phyloP scores from a whole-genome alignment of 2,113 vertebrate species.

The Castor canadensis region DNA sequence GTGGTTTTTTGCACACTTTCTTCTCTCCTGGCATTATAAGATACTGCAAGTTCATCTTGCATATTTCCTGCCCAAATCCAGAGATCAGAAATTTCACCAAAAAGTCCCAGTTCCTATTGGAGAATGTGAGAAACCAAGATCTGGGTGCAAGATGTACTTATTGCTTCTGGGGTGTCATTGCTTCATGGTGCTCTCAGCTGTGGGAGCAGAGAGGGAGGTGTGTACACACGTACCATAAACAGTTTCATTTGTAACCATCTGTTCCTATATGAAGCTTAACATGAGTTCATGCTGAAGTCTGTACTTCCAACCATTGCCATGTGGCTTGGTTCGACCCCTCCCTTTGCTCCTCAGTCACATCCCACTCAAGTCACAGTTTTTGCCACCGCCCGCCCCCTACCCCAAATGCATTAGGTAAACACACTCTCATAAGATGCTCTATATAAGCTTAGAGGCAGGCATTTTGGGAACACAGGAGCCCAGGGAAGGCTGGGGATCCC shows the following conservation, averaged over 20 bases:
- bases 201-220: neutral
- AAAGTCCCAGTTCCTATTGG: neutral
- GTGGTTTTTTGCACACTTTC: neutral
- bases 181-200: neutral
- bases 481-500: neutral
- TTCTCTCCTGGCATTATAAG: neutral
- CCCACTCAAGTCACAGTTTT: neutral
- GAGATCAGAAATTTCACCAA: neutral
- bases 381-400: neutral
- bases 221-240: too few relatives aligned
- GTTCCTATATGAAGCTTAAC: neutral
- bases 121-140: neutral
- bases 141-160: neutral
- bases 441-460: neutral
- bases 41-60: neutral
- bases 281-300: neutral
- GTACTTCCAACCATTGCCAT: accelerated
- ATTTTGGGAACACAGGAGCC: neutral
- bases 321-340: neutral
- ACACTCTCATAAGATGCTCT: too few relatives aligned
- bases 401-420: neutral
- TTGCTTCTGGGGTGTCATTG: too few relatives aligned
- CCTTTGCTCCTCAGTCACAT: neutral
- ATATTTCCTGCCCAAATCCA: neutral
- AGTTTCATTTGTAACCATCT: neutral